Conservation (phyloP, 2,113 vertebrate species). For the Scartelaos histophorus region DNA sequence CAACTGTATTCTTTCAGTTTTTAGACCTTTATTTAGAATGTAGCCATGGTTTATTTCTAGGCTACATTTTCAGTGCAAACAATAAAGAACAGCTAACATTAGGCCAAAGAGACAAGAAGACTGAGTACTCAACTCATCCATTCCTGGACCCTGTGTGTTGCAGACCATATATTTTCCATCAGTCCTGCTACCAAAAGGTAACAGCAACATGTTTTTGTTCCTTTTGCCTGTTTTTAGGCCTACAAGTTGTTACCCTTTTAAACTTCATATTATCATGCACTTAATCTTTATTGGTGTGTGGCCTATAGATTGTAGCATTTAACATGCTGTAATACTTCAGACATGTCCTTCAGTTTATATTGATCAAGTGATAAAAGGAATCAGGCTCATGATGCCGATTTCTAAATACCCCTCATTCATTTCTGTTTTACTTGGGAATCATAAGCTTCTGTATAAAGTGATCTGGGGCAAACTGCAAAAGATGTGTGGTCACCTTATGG, state of each 20-base stretch:
- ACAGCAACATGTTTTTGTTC: not conserved
- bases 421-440: too few relatives aligned
- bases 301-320: not conserved
- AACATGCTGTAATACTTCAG: not conserved
- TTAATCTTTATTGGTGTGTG: not conserved
- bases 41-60: not conserved
- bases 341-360: not conserved
- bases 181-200: not conserved
- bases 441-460: too few relatives aligned
- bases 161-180: not conserved
- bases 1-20: too few relatives aligned
- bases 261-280: not conserved
- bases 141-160: not conserved
- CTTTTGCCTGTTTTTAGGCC: not conserved
- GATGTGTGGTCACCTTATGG: too few relatives aligned
- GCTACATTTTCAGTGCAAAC: not conserved
- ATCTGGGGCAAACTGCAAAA: too few relatives aligned
- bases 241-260: not conserved
- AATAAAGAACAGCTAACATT: not conserved
- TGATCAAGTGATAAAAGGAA: not conserved
- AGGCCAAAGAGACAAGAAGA: not conserved
- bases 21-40: too few relatives aligned
- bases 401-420: not conserved
- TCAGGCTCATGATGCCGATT: not conserved
- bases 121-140: not conserved